These are phyloP conservation scores for Manduca sexta DNA, from an alignment of 1,140 invertebrate genomes.

Conservation along the genomic window DNA sequence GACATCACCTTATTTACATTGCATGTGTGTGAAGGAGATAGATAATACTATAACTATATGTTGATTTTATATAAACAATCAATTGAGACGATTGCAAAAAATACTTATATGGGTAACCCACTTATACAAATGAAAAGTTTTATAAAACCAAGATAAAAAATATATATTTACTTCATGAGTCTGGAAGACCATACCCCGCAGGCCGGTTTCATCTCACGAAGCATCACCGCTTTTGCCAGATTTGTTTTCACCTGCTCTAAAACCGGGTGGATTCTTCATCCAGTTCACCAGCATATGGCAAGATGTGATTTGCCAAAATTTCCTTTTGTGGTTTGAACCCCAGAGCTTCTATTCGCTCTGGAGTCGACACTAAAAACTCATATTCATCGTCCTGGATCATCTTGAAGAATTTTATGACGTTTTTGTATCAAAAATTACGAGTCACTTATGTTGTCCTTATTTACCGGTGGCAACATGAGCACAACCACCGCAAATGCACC, in stretches of 20 bases:
- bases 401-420: constrained; percentile 23
- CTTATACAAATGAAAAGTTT: too few species aligned
- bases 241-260: constrained; percentile 80
- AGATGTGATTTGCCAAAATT: constrained; percentile 77
- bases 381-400: constrained; percentile 61
- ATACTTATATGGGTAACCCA: too few species aligned
- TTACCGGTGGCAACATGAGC: constrained; percentile 27
- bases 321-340: constrained; percentile 77
- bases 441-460: constrained; percentile 20
- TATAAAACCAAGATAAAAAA: too few species aligned
- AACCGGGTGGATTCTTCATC: constrained; percentile 77
- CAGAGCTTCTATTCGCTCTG: constrained; percentile 41
- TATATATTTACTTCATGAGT: constrained; percentile 76
- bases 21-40: too few species aligned
- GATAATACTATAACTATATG: too few species aligned
- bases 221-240: constrained; percentile 78
- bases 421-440: constrained; percentile 16
- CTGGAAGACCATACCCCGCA: constrained; percentile 77
- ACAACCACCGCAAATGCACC: constrained; percentile 1
- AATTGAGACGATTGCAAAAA: too few species aligned
- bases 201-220: constrained; percentile 80
- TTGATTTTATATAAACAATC: too few species aligned
- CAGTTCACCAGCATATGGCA: constrained; percentile 79
- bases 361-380: constrained; percentile 42
- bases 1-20: too few species aligned